Evolutionary conservation across 2,113 vertebrate genomes (phyloP).

Genomic region (Acinonyx jubatus): DNA sequence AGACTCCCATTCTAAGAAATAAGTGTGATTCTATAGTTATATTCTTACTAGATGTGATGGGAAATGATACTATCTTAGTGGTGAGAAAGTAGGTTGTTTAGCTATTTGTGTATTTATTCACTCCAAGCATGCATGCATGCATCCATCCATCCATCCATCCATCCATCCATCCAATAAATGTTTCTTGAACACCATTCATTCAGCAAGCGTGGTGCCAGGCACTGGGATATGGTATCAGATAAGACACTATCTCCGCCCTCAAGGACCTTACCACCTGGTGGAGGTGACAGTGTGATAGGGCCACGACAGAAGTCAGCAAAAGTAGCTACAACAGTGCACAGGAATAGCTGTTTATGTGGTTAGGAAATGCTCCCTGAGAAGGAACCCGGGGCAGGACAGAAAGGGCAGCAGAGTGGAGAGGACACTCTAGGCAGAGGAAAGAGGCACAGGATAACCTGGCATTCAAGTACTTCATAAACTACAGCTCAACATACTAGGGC

Average conservation of each 20-base stretch:
- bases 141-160: background rate
- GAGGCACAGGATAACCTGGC: background rate
- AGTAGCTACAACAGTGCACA: accelerated
- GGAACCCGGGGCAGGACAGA: background rate
- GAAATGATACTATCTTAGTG: background rate
- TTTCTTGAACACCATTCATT: background rate
- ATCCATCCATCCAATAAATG: background rate
- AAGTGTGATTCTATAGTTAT: background rate
- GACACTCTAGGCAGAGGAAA: background rate
- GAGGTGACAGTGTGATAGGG: too few relatives aligned
- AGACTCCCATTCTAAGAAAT: background rate
- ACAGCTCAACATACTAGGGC: background rate
- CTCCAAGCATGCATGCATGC: background rate
- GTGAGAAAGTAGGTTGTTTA: background rate
- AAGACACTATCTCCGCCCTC: background rate
- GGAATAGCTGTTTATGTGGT: background rate
- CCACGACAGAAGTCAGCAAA: background rate
- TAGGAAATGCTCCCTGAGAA: background rate
- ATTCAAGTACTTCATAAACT: background rate
- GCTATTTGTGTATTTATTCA: background rate
- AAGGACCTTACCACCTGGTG: background rate
- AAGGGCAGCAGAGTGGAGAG: background rate
- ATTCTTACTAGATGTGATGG: background rate
- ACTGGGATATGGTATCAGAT: background rate
- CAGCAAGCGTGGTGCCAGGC: background rate